Evolutionary conservation across 1,140 invertebrate species (phyloP).

Genomic region (Gryon sp.): DNA sequence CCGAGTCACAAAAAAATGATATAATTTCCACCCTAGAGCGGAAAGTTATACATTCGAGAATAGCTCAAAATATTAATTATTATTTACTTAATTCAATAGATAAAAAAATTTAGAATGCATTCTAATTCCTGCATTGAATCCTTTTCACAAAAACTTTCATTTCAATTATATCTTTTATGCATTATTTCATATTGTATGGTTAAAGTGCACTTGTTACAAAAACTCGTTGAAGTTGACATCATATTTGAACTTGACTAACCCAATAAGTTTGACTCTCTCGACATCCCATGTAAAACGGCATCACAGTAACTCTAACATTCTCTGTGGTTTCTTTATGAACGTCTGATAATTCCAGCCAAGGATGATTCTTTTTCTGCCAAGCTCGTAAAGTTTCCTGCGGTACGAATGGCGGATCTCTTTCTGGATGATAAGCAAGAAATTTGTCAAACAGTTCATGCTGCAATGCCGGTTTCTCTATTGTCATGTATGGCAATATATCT

Average conservation of each 20-base stretch:
- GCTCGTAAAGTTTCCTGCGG: constrained; percentile 93
- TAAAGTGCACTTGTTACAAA: too few relatives aligned
- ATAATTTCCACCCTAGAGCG: too few relatives aligned
- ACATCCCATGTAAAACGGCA: constrained; percentile 98
- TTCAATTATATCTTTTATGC: too few relatives aligned
- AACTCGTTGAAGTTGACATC: too few relatives aligned
- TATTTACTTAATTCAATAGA: too few relatives aligned
- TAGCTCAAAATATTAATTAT: too few relatives aligned
- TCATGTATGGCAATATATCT: constrained; percentile 93
- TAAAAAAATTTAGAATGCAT: too few relatives aligned
- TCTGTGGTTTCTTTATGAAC: constrained; percentile 99
- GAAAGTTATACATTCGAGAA: too few relatives aligned
- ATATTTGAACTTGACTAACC: constrained; percentile 84
- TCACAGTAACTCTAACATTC: constrained; percentile 96
- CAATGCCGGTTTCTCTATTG: constrained; percentile 89
- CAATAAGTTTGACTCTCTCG: constrained; percentile 95
- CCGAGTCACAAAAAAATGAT: too few relatives aligned
- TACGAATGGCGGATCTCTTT: constrained; percentile 92
- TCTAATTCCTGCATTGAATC: too few relatives aligned
- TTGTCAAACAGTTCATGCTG: constrained; percentile 98
- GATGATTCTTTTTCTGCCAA: constrained; percentile 99
- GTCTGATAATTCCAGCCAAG: constrained; percentile 97
- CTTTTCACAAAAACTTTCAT: too few relatives aligned
- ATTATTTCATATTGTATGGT: too few relatives aligned
- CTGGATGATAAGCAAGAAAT: constrained; percentile 90